Conservation (phyloP, 2,888 invertebrate genomes). For the Epistrophe eligans region DNA sequence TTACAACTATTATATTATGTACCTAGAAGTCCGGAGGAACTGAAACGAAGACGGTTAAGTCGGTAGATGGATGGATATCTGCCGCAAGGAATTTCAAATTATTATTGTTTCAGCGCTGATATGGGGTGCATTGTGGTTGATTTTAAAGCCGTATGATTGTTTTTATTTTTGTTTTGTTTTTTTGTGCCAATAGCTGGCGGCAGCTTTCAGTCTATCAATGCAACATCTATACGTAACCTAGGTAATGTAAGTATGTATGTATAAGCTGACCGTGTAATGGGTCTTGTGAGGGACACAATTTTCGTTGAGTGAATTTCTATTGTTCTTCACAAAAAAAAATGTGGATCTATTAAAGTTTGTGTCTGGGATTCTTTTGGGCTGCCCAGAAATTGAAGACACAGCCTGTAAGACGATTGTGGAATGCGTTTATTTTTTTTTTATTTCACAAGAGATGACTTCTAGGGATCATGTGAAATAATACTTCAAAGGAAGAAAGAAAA, state of each 20-base stretch:
- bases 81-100: conserved; percentile 72
- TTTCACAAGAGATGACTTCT: too few relatives aligned
- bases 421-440: too few relatives aligned
- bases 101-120: conserved; percentile 65
- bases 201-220: conserved; percentile 15
- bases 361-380: not conserved
- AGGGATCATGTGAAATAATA: too few relatives aligned
- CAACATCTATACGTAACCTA: not conserved
- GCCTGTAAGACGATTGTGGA: too few relatives aligned
- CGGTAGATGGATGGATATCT: conserved; percentile 62
- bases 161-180: not conserved
- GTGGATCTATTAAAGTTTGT: not conserved
- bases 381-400: too few relatives aligned
- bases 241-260: not conserved
- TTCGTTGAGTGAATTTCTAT: conserved; percentile 16
- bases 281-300: conserved; percentile 25
- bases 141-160: conserved; percentile 16
- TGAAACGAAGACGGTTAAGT: conserved; percentile 22
- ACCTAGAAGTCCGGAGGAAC: conserved; percentile 6
- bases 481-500: too few relatives aligned
- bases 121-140: conserved; percentile 45
- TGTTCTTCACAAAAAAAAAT: not conserved
- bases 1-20: not conserved
- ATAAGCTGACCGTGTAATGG: not conserved
- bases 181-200: conserved; percentile 19